Conservation (phyloP, 2,888 invertebrate species). For the Meghimatium bilineatum region DNA sequence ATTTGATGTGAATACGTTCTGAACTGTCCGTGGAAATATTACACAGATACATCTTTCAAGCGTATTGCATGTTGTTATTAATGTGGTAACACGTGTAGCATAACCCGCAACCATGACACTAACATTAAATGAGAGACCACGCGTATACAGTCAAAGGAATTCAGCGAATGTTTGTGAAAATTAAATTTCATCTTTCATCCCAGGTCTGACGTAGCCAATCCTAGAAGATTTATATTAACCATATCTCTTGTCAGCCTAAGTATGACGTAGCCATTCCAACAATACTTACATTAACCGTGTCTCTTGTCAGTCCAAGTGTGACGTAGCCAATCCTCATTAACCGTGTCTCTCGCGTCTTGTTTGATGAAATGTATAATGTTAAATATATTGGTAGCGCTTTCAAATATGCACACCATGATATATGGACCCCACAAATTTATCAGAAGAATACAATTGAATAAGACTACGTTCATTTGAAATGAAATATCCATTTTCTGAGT, state of each 20-base stretch:
- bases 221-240: not conserved
- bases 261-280: not conserved
- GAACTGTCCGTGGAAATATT: not conserved
- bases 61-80: slow-evolving; percentile 14
- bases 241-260: not conserved
- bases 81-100: slow-evolving; percentile 13
- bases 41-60: slow-evolving; percentile 24
- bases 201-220: not conserved
- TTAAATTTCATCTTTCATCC: not conserved
- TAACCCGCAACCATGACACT: not conserved
- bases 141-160: not conserved
- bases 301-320: not conserved
- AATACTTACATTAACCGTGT: not conserved
- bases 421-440: not conserved
- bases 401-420: slow-evolving; percentile 2
- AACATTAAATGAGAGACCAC: not conserved
- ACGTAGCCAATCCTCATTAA: not conserved
- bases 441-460: not conserved
- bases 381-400: not conserved
- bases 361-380: slow-evolving; percentile 4
- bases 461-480: not conserved
- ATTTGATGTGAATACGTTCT: not conserved
- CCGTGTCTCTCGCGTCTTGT: slow-evolving; percentile 5
- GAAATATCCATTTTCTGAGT: not conserved
- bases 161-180: not conserved